A percentile compares a stretch with the other conserved stretches of the same genome.
Conservation (phyloP, 2,888 invertebrate genomes). For the Phlogophora meticulosa region DNA sequence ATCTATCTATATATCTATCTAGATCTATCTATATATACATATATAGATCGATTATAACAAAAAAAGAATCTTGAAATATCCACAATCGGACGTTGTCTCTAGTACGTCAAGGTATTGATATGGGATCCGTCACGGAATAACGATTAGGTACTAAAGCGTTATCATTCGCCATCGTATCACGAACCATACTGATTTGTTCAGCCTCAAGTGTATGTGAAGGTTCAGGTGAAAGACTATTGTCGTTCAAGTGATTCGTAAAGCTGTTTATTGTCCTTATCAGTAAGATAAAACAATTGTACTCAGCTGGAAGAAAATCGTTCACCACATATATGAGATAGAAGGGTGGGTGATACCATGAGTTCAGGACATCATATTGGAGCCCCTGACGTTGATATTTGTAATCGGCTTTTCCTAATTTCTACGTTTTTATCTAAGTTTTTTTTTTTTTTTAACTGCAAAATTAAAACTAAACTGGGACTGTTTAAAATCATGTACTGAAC, state of each 20-base stretch:
- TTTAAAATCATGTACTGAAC: too few species aligned
- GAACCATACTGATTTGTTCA: conserved; percentile 61
- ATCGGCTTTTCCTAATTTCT: too few species aligned
- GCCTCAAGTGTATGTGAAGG: conserved; percentile 35
- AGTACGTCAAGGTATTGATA: conserved; percentile 67
- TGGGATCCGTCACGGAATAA: conserved; percentile 64
- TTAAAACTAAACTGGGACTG: too few species aligned
- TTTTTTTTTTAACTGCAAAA: too few species aligned
- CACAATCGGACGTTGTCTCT: conserved; percentile 41
- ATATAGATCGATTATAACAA: too few species aligned
- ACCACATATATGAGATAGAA: too few species aligned
- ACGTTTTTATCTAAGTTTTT: too few species aligned
- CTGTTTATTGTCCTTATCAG: conserved; percentile 15
- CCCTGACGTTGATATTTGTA: too few species aligned
- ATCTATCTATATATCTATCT: too few species aligned
- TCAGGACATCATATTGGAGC: too few species aligned
- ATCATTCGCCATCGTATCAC: conserved; percentile 56
- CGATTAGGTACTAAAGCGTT: conserved; percentile 54
- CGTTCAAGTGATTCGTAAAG: conserved; percentile 21
- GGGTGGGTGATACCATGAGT: too few species aligned
- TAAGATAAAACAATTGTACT: background rate
- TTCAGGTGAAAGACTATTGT: conserved; percentile 26
- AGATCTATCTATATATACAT: too few species aligned
- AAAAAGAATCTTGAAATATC: conserved; percentile 3
- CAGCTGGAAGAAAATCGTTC: conserved; percentile 3